A percentile compares a stretch with the other conserved stretches of the same genome.
phyloP scores from a whole-genome alignment of 2,113 vertebrate genomes.

The Australoheros scitulus region DNA sequence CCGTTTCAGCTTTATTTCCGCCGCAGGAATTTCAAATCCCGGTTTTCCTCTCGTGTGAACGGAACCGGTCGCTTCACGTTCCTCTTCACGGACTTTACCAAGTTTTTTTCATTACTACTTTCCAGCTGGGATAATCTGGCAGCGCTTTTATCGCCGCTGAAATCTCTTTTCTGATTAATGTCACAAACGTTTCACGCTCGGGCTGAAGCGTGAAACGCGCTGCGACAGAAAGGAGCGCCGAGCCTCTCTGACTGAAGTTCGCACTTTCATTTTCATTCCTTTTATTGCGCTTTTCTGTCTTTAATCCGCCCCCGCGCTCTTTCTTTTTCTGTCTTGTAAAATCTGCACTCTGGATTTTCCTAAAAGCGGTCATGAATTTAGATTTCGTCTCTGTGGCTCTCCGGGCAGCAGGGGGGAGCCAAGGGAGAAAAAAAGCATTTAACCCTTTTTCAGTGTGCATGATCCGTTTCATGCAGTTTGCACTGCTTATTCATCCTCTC shows the following conservation, averaged over 20 bases:
- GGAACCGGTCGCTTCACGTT: not conserved
- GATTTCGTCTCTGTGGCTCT: no score
- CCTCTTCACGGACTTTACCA: not conserved
- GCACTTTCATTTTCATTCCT: no score
- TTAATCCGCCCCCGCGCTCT: no score
- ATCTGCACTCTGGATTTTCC: no score
- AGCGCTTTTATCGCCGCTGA: not conserved
- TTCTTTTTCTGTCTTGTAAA: no score
- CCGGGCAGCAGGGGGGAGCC: no score
- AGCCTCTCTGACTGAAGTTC: no score
- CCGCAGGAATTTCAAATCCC: not conserved
- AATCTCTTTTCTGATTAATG: constrained; percentile 29
- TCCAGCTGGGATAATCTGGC: not conserved
- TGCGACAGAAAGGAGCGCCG: constrained; percentile 67
- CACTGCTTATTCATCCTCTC: not conserved
- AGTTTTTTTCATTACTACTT: not conserved
- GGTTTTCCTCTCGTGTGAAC: not conserved
- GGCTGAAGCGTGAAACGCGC: constrained; percentile 78
- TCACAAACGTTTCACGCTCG: constrained; percentile 11
- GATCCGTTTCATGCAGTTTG: not conserved
- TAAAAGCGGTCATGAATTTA: no score
- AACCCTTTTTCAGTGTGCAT: no score
- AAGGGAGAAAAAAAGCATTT: no score
- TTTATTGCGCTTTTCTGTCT: no score
- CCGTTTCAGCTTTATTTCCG: not conserved